A percentile compares a stretch with the other conserved stretches of the same genome.
Conservation (phyloP, 2,797 vertebrate genomes). For the Columba guinea region DNA sequence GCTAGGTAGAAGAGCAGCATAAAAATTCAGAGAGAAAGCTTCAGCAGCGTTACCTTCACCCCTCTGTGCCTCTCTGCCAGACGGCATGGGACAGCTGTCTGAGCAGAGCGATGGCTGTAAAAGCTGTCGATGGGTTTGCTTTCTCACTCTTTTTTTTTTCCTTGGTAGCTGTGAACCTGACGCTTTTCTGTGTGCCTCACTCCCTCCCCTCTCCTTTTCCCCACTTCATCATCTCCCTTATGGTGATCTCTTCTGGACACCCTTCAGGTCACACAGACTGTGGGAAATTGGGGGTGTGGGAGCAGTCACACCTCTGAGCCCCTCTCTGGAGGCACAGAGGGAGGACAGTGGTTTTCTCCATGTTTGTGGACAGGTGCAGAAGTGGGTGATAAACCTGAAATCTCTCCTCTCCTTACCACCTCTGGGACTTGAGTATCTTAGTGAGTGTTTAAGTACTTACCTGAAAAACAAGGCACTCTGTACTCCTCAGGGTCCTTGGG, state of each 20-base stretch:
- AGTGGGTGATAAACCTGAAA: neutral
- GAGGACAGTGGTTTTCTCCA: neutral
- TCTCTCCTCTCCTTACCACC: neutral
- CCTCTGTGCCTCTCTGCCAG: neutral
- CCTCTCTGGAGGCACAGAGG: neutral
- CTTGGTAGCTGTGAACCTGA: neutral
- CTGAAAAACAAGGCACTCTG: neutral
- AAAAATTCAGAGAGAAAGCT: neutral
- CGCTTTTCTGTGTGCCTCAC: neutral
- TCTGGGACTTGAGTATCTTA: neutral
- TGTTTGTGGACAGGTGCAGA: neutral
- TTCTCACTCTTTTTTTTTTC: neutral
- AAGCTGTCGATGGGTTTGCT: neutral
- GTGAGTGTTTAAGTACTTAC: neutral
- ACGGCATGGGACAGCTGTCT: neutral
- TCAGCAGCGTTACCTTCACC: neutral
- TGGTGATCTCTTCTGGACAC: neutral
- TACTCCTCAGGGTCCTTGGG: neutral
- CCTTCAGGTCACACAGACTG: accelerated
- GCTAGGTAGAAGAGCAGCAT: neutral
- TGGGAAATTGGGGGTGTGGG: accelerated
- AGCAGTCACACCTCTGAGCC: neutral
- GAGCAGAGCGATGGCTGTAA: neutral
- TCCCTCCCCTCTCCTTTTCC: neutral
- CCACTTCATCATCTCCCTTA: neutral